phyloP scores from a whole-genome alignment of 2,888 invertebrate genomes.

The Caenorhabditis sp. region DNA sequence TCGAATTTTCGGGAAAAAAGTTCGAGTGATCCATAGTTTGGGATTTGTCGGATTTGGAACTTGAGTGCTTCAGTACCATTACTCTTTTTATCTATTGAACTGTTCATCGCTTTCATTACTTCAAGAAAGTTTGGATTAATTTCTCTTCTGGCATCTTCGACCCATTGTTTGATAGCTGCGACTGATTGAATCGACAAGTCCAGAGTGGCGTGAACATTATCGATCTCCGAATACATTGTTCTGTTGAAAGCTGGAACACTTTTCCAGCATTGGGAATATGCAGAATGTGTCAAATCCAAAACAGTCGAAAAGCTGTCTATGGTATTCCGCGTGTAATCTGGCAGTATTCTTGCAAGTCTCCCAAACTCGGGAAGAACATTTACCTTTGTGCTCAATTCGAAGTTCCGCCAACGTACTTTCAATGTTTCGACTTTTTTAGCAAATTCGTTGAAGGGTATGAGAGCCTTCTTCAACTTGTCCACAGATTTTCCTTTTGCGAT shows the following conservation, averaged over 20 bases:
- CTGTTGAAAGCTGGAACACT: background rate
- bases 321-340: background rate
- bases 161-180: background rate
- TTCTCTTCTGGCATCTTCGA: background rate
- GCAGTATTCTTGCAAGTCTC: background rate
- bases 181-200: background rate
- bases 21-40: background rate
- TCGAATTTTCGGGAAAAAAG: background rate
- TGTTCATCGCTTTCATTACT: background rate
- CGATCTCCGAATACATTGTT: background rate
- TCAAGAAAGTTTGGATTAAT: background rate
- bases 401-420: background rate
- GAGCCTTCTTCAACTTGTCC: background rate
- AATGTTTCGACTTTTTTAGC: background rate
- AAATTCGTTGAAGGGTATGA: constrained; percentile 1
- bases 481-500: constrained; percentile 3
- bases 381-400: background rate
- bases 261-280: background rate
- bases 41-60: background rate
- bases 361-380: background rate
- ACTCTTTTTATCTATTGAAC: background rate
- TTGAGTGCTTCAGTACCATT: background rate
- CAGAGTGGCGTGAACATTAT: background rate
- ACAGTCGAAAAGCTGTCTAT: background rate
- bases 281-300: background rate